phyloP scores from a whole-genome alignment of 2,888 invertebrate genomes.

The Frankliniella fusca region DNA sequence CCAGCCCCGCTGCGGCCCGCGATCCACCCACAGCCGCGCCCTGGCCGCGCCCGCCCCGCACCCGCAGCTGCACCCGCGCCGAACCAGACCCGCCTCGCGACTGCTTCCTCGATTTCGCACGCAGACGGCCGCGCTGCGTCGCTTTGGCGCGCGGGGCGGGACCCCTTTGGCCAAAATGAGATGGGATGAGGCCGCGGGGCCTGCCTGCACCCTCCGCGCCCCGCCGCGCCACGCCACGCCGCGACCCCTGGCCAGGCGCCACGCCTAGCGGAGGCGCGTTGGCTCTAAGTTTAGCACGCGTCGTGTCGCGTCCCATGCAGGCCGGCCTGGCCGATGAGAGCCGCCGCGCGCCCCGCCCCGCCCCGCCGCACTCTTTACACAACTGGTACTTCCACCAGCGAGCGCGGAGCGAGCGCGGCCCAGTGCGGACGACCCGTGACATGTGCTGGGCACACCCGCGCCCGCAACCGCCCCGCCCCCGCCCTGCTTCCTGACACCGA shows the following conservation, averaged over 20 bases:
- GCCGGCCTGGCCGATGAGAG: no score
- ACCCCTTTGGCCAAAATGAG: background rate
- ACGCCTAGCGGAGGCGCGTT: constrained; percentile 16
- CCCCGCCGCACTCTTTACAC: background rate
- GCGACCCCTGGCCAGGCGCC: background rate
- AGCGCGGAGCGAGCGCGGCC: no score
- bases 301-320: background rate
- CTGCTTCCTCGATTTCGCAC: background rate
- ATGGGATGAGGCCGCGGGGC: background rate
- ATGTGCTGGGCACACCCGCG: no score
- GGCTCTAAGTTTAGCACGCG: constrained; percentile 5
- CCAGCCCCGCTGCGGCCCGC: background rate
- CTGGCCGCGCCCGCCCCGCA: background rate
- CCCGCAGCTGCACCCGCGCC: background rate
- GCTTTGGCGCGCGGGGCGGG: background rate
- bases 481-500: no score
- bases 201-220: background rate
- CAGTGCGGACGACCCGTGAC: no score
- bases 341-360: background rate
- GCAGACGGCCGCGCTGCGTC: background rate
- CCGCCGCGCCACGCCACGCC: background rate
- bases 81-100: background rate
- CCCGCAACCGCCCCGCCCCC: no score
- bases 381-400: background rate
- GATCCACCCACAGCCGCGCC: background rate